Evolutionary conservation across 2,797 vertebrate species (phyloP).

Genomic region (Takifugu rubripes): DNA sequence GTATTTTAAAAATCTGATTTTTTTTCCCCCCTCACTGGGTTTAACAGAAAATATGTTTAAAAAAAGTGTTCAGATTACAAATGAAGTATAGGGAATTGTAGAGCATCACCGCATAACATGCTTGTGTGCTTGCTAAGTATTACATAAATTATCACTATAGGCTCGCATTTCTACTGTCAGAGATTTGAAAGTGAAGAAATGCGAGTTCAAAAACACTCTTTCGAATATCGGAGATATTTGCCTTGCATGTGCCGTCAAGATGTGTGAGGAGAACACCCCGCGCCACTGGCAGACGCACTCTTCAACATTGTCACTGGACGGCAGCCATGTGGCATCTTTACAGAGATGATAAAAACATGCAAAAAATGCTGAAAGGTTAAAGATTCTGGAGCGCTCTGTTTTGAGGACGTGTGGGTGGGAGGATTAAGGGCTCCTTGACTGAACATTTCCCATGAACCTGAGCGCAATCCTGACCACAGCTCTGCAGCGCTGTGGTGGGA

Average conservation of each 20-base stretch:
- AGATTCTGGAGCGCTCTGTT: constrained; percentile 10
- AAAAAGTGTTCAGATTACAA: neutral
- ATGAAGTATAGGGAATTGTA: neutral
- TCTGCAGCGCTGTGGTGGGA: constrained; percentile 28
- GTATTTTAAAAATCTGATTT: neutral
- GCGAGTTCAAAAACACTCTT: constrained; percentile 39
- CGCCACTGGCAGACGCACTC: constrained; percentile 11
- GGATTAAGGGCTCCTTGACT: constrained; percentile 29
- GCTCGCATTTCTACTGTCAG: constrained; percentile 34
- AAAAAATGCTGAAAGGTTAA: constrained; percentile 18
- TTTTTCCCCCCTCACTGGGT: neutral
- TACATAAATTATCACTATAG: too few species aligned
- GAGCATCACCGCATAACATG: neutral
- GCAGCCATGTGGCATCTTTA: constrained; percentile 3
- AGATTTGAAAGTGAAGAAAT: constrained; percentile 25
- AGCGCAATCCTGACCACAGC: constrained; percentile 33
- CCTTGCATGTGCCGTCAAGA: constrained; percentile 62
- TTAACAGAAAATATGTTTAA: neutral
- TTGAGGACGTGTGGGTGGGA: constrained; percentile 16
- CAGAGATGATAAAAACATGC: constrained; percentile 7
- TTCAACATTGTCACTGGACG: constrained; percentile 12
- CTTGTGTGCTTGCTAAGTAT: too few species aligned
- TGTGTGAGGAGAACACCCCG: constrained; percentile 49
- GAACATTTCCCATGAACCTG: constrained; percentile 47
- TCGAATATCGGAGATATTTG: constrained; percentile 46